These are phyloP conservation scores for Azemiops feae DNA, from an alignment of 2,113 vertebrate species.

Conservation along the genomic window DNA sequence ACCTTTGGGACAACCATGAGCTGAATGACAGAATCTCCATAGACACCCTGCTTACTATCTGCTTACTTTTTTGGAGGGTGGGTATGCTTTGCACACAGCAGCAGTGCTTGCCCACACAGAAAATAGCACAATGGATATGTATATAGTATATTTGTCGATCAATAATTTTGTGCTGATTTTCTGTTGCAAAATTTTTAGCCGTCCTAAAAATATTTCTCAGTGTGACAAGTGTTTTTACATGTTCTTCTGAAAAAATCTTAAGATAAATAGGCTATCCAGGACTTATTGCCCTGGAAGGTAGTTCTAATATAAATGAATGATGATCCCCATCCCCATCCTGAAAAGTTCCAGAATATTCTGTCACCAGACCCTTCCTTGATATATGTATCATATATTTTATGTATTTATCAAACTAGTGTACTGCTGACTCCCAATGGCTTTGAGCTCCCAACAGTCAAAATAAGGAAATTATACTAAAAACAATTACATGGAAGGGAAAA, in stretches of 20 bases:
- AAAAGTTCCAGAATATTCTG: slow-evolving; percentile 14
- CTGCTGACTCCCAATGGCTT: not conserved
- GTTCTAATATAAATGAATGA: rapidly evolving
- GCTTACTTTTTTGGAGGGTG: not conserved
- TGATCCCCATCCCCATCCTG: not conserved
- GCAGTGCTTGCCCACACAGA: not conserved
- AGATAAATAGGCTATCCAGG: slow-evolving; percentile 1
- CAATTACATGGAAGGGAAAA: not conserved
- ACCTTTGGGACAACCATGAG: too few species aligned
- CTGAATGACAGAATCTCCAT: too few species aligned
- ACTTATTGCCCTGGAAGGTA: not conserved
- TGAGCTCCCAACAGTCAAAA: not conserved
- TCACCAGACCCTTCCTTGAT: slow-evolving; percentile 13
- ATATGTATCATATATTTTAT: not conserved
- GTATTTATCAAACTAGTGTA: not conserved
- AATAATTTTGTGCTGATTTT: not conserved
- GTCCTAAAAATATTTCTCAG: slow-evolving; percentile 15
- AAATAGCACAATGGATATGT: not conserved
- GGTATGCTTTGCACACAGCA: not conserved
- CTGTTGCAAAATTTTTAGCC: not conserved
- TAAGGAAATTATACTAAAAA: not conserved
- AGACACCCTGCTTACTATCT: not conserved
- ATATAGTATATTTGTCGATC: not conserved
- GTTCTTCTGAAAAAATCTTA: not conserved
- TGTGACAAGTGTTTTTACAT: slow-evolving; percentile 30